Percentiles rank a stretch among this genome's conserved stretches.
Conservation (phyloP, 2,113 vertebrate species). For the Tragelaphus strepsiceros region DNA sequence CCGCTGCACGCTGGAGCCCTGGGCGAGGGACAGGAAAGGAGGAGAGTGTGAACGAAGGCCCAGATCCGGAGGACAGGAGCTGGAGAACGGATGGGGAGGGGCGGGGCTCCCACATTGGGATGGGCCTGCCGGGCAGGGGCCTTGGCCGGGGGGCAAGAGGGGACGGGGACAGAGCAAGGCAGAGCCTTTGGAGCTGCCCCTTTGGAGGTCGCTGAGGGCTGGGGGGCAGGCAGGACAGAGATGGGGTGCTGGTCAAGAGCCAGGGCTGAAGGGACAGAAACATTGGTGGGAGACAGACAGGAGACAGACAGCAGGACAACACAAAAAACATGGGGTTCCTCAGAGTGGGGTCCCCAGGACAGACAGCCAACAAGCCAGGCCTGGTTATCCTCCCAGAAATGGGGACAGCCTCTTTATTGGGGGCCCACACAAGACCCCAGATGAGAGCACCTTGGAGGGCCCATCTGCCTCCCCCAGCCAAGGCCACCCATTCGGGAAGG, state of each 20-base stretch:
- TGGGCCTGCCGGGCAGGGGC: background rate
- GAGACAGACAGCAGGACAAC: slow-evolving; percentile 60
- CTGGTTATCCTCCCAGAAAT: background rate
- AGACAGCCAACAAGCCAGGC: background rate
- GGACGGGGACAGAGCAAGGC: background rate
- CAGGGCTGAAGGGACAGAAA: background rate
- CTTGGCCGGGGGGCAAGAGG: background rate
- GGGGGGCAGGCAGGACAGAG: background rate
- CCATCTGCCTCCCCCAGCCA: background rate
- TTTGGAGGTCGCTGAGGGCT: background rate
- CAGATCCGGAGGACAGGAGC: background rate
- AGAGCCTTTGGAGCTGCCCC: background rate
- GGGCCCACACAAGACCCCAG: background rate
- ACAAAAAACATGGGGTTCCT: background rate
- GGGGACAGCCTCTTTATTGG: background rate
- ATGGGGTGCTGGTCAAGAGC: background rate
- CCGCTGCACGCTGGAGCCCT: slow-evolving; percentile 84
- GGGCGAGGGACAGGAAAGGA: slow-evolving; percentile 87
- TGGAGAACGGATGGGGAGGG: background rate
- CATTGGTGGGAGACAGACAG: slow-evolving; percentile 53
- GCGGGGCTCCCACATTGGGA: background rate
- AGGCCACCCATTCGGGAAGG: background rate
- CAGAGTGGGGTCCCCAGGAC: background rate
- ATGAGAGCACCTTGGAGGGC: background rate
- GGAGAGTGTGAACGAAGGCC: slow-evolving; percentile 81